phyloP scores from a whole-genome alignment of 2,113 vertebrate species.

The Gavia stellata region DNA sequence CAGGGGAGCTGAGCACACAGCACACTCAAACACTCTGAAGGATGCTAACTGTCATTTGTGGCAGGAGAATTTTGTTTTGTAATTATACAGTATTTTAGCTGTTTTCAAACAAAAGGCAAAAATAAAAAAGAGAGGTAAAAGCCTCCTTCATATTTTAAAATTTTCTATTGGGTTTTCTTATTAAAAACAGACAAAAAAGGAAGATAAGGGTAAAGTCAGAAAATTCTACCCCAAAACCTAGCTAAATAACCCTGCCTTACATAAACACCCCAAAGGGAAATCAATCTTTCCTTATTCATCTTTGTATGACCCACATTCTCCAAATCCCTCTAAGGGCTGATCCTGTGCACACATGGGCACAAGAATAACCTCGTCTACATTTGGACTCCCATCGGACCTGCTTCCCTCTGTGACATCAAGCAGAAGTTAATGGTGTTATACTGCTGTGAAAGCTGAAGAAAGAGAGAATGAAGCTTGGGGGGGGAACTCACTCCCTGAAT shows the following conservation, averaged over 20 bases:
- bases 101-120: constrained; percentile 3
- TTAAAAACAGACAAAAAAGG: not conserved
- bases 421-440: not conserved
- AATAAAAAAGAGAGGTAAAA: not conserved
- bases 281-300: not conserved
- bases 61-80: not conserved
- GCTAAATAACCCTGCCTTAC: not conserved
- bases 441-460: not conserved
- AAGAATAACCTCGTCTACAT: not conserved
- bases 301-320: not conserved
- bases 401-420: not conserved
- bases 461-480: not conserved
- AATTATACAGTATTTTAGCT: not conserved
- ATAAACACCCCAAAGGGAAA: not conserved
- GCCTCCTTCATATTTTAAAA: not conserved
- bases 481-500: not conserved
- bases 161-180: not conserved
- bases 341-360: not conserved
- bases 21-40: not conserved
- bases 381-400: not conserved
- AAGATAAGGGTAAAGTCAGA: not conserved
- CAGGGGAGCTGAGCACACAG: not conserved
- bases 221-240: not conserved
- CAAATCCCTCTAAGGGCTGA: not conserved
- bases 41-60: not conserved